Base-by-base conservation (phyloP, 2,888 invertebrate genomes). In the Hyppa rectilinea region DNA sequence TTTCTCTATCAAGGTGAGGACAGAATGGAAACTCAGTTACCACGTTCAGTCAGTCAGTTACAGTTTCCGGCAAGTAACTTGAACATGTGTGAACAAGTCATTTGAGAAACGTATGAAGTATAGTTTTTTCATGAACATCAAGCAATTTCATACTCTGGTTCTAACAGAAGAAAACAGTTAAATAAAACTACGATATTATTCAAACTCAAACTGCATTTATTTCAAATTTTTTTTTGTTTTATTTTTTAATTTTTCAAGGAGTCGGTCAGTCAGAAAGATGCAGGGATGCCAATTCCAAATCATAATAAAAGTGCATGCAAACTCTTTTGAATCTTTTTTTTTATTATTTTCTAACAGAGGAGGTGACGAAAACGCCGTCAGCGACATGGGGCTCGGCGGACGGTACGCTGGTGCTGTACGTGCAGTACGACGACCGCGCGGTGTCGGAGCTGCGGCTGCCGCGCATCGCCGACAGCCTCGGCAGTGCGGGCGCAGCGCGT, bases 1-100 rank as follows among this genome's bases (percentile, higher is more conserved):
- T 99, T 99, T 99, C 95, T 99, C 38, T 99, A 99, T 95, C 99
- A 99, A 97, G 98, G 98, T 98, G 55, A n/a, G 55, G 31, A 23
- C 12, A 23, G 4, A 55, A 40, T 17, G 2, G 10, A 5, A 26
- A 40, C n/a, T 40, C 5, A 23, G 26, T 14, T 31, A 67, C 38
- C 23, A 59, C 10, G 10, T 26, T 10, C 29, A 20, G 20, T 7
- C n/a, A 29, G 6, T n/a, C 10, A 29, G n/a, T 4, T 43, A 10
- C 26, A 14, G 59, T 14, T 3, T n/a, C 29, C 59, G 5, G 47
- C 20, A 34, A 10, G 23, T 20, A 20, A 61, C 31, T 29, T 9
- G 5, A 45, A 59, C 6, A 38, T 20, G 4, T 20, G 20, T 4
- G 20, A 26, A 56, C 14, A 29, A 29, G 14, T 20, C 1, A n/a